These are phyloP conservation scores for Scaptomyza montana DNA, from an alignment of 1,140 invertebrate species.

Conservation along the genomic window DNA sequence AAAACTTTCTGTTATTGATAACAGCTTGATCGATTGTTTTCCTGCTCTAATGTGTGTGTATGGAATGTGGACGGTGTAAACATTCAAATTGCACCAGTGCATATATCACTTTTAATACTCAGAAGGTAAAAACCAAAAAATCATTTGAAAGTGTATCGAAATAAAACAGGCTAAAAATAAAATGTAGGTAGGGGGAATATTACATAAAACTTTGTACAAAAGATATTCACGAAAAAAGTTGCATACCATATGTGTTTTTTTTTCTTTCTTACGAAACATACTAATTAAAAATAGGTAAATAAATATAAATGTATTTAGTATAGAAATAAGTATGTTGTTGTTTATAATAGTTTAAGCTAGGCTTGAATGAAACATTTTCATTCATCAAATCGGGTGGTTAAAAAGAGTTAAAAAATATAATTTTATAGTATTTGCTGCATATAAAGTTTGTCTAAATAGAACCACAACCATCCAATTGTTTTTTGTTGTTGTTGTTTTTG, in stretches of 20 bases:
- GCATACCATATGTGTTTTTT: conserved; percentile 47
- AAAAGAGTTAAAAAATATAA: conserved; percentile 33
- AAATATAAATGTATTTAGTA: conserved; percentile 58
- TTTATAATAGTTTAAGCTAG: conserved; percentile 43
- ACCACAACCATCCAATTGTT: conserved; percentile 75
- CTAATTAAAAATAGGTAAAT: conserved; percentile 57
- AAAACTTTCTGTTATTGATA: conserved; percentile 3
- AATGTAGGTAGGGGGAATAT: conserved; percentile 31
- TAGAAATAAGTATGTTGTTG: conserved; percentile 37
- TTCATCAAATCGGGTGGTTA: conserved; percentile 37
- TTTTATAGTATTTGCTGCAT: conserved; percentile 30
- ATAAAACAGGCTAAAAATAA: conserved; percentile 10
- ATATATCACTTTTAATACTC: conserved; percentile 25
- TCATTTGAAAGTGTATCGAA: conserved; percentile 21
- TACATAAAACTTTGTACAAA: conserved; percentile 47
- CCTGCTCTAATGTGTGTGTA: conserved; percentile 9
- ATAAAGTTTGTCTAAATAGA: conserved; percentile 54
- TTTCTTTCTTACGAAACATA: conserved; percentile 34
- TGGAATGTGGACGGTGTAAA: conserved; percentile 39
- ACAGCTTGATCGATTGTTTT: conserved; percentile 1
- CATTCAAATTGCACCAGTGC: conserved; percentile 64
- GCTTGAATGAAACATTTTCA: conserved; percentile 37
- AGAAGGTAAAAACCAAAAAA: conserved; percentile 17
- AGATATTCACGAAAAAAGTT: conserved; percentile 78
- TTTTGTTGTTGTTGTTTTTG: conserved; percentile 25